Evolutionary conservation across 2,888 invertebrate genomes (phyloP).

Genomic region (Chelonus formosanus): DNA sequence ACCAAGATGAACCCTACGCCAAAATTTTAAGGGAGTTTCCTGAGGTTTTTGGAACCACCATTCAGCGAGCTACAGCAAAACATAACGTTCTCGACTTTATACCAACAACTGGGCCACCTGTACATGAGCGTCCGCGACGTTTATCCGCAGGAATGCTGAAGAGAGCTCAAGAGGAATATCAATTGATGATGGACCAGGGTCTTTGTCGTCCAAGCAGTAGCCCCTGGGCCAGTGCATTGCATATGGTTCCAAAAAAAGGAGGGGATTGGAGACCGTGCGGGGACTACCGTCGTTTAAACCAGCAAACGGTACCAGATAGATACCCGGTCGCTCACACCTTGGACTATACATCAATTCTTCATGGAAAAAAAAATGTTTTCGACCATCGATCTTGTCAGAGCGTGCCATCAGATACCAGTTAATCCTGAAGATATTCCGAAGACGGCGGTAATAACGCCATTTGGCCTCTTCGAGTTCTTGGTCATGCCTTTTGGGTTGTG

Average conservation of each 20-base stretch:
- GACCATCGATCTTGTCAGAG: constrained; percentile 44
- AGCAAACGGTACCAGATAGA: constrained; percentile 45
- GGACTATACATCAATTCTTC: constrained; percentile 44
- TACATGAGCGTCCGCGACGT: neutral
- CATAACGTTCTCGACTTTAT: constrained; percentile 8
- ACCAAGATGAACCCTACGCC: neutral
- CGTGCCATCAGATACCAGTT: constrained; percentile 53
- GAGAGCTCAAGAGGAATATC: constrained; percentile 7
- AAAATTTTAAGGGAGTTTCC: neutral
- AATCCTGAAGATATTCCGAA: constrained; percentile 48
- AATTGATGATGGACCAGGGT: constrained; percentile 1
- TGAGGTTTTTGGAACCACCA: neutral
- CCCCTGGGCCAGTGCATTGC: constrained; percentile 54
- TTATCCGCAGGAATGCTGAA: neutral
- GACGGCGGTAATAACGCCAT: constrained; percentile 51
- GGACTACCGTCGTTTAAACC: constrained; percentile 54
- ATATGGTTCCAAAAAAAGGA: constrained; percentile 53
- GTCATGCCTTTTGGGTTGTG: constrained; percentile 50
- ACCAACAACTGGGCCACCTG: neutral
- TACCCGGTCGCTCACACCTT: constrained; percentile 52
- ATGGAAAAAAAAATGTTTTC: constrained; percentile 44
- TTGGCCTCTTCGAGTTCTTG: constrained; percentile 50
- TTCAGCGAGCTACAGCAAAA: neutral
- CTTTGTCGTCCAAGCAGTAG: constrained; percentile 50
- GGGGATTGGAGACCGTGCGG: constrained; percentile 57